Conservation (phyloP, 2,888 invertebrate genomes). For the Neelides folsomi region DNA sequence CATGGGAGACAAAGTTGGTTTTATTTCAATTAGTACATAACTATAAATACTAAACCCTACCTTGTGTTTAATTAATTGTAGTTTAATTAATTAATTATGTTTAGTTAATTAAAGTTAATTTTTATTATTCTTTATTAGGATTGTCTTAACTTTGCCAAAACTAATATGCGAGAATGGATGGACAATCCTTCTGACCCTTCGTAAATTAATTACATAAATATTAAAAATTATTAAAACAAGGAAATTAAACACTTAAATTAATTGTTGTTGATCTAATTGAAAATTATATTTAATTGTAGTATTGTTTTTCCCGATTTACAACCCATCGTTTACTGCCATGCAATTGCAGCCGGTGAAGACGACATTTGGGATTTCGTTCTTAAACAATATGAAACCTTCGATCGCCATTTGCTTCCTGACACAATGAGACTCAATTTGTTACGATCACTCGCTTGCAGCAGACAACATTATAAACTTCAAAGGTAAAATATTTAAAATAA, state of each 20-base stretch:
- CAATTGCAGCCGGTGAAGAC: constrained; percentile 22
- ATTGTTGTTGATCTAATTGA: no score
- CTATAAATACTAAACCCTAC: no score
- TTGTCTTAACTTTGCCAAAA: constrained; percentile 17
- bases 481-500: constrained; percentile 10
- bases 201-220: no score
- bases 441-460: constrained; percentile 21
- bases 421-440: constrained; percentile 13
- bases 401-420: constrained; percentile 7
- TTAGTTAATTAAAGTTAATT: no score
- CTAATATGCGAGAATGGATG: constrained; percentile 14
- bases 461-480: constrained; percentile 13
- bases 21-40: no score
- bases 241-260: no score
- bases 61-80: no score
- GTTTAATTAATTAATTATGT: no score
- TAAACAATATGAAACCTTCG: constrained; percentile 10
- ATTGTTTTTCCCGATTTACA: constrained; percentile 24
- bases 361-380: constrained; percentile 11
- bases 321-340: constrained; percentile 22
- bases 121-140: no score
- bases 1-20: no score
- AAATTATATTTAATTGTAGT: neutral
- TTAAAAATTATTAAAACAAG: no score
- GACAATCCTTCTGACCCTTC: constrained; percentile 5